phyloP scores from a whole-genome alignment of 2,113 vertebrate genomes.

The Panthera uncia region DNA sequence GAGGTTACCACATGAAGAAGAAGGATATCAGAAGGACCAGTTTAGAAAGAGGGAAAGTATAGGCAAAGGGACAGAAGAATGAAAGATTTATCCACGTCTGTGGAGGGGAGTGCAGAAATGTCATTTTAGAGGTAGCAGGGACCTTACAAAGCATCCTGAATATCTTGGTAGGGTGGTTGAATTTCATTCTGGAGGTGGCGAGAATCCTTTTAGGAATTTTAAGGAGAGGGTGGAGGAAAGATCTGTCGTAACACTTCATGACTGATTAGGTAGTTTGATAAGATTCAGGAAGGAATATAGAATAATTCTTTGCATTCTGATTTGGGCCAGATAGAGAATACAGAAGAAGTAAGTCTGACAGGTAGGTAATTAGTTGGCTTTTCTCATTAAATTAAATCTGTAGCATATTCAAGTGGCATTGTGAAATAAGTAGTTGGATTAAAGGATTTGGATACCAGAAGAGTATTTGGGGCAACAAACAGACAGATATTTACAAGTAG shows the following conservation, averaged over 20 bases:
- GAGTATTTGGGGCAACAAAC: neutral
- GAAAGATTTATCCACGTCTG: neutral
- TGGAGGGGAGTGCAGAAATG: neutral
- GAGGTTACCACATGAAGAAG: neutral
- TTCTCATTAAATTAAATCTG: conserved; percentile 7
- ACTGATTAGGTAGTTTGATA: neutral
- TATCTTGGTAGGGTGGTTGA: neutral
- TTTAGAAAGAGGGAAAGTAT: neutral
- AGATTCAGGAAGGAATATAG: neutral
- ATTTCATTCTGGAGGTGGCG: neutral
- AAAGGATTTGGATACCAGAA: neutral
- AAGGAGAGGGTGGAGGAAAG: neutral
- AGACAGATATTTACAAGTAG: neutral
- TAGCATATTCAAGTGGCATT: neutral
- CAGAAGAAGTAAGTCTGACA: neutral
- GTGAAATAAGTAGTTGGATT: neutral
- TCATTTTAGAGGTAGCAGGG: neutral
- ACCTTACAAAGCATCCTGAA: neutral
- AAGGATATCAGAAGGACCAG: neutral
- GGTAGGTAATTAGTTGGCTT: neutral
- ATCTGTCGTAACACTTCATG: neutral
- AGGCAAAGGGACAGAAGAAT: neutral
- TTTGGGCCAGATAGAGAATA: neutral
- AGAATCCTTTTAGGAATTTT: neutral
- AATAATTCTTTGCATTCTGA: neutral